Evolutionary conservation across 2,888 invertebrate genomes (phyloP).

Genomic region (Cephonodes hylas): DNA sequence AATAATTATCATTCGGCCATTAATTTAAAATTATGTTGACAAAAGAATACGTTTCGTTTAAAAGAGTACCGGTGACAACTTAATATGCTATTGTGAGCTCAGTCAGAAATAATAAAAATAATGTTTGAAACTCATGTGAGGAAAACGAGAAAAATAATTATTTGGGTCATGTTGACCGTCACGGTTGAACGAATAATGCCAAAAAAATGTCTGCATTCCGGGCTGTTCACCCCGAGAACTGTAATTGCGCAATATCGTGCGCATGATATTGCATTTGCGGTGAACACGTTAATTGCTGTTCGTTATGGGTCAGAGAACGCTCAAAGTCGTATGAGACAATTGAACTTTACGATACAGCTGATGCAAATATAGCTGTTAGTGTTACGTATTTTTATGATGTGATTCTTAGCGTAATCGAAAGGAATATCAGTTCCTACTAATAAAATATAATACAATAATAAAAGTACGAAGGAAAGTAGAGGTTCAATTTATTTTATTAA

Average conservation of each 20-base stretch:
- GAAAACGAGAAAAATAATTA: not conserved
- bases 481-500: too few species aligned
- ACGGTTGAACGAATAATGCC: not conserved
- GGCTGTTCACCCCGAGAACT: not conserved
- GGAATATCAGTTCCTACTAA: too few species aligned
- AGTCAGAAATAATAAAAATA: not conserved
- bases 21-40: too few species aligned
- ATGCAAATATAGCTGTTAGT: too few species aligned
- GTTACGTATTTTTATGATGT: too few species aligned
- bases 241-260: not conserved
- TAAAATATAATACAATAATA: too few species aligned
- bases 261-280: conserved; percentile 3
- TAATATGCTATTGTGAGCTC: not conserved
- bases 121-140: not conserved
- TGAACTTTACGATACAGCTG: not conserved
- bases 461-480: not conserved
- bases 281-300: conserved; percentile 2
- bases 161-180: not conserved
- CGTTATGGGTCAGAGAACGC: conserved; percentile 14
- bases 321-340: conserved; percentile 14
- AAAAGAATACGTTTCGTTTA: not conserved
- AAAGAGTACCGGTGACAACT: not conserved
- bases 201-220: not conserved
- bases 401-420: too few species aligned
- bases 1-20: too few species aligned